Base-by-base conservation (phyloP, 2,888 invertebrate species). In the Cephus rjabovi region DNA sequence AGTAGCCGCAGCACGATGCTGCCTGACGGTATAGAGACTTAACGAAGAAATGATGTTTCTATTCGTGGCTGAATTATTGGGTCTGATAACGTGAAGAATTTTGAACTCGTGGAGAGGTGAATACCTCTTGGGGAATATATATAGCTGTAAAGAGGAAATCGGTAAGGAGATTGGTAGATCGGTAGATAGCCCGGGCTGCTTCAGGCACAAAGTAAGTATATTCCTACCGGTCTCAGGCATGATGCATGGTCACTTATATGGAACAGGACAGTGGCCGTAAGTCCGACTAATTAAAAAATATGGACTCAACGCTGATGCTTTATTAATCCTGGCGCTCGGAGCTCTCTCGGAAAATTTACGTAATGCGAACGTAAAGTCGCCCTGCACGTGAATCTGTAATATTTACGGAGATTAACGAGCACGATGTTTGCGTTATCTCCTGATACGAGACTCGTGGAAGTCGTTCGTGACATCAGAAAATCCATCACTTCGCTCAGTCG, bases 41-140 rank as follows among this genome's bases (percentile, higher is more conserved):
- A 83, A 86, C 79, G 81, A 81, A 82, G 82, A 82, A 80, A 76
- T 84, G 84, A 86, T 83, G 82, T 86, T 86, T 86, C 83, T 86
- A 84, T 85, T 87, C 81, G 84, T 84, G 83, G 81, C 82, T 87
- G 85, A 87, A 85, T 87, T 87, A 87, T 87, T 80, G 84, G 34
- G 79, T 76, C 74, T 75, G 40, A 80, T 80, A 75, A 75, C n/a
- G 77, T 34, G 80, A 40, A 81, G 85, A 86, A 86, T 87, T 86
- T 86, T 79, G 82, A 81, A 86, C 87, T 86, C 79, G 34, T 30
- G 77, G 77, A 81, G 79, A 82, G 79, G 75, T 74, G 76, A 75
- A 34, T 68, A 71, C 69, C 75, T 69, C 37, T 30, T 1, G 34
- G 12, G 15, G 69, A 34, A 34, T 35, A 35, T 37, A 70, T 56